phyloP scores from a whole-genome alignment of 2,888 invertebrate species.

The Sphinx pinastri region DNA sequence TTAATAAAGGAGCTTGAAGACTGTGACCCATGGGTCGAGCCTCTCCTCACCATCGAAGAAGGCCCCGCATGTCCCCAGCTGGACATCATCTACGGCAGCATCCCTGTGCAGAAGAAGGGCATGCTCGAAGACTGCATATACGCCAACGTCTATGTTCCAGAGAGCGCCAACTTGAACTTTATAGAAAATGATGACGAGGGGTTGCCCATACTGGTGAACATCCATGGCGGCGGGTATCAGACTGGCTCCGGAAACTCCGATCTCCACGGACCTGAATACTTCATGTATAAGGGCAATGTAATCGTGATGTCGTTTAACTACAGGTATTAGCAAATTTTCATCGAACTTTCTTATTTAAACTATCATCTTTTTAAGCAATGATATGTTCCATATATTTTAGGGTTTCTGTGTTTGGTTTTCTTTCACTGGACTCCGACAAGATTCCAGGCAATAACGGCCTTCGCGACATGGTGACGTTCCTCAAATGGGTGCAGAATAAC shows the following conservation, averaged over 20 bases:
- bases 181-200: not conserved
- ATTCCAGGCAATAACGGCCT: conserved; percentile 76
- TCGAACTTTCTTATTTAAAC: not conserved
- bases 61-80: conserved; percentile 83
- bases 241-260: conserved; percentile 40
- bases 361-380: not conserved
- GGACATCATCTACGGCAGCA: conserved; percentile 50
- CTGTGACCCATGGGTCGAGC: conserved; percentile 68
- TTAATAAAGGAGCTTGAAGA: conserved; percentile 42
- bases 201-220: conserved; percentile 40
- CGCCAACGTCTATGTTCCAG: conserved; percentile 42
- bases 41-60: conserved; percentile 79
- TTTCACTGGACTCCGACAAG: conserved; percentile 61
- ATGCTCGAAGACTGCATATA: conserved; percentile 53
- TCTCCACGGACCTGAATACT: conserved; percentile 40
- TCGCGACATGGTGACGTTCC: conserved; percentile 68
- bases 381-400: not conserved
- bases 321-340: conserved; percentile 27
- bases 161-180: not conserved
- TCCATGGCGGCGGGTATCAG: conserved; percentile 44
- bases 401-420: conserved; percentile 65
- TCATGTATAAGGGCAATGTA: conserved; percentile 36
- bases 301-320: conserved; percentile 43
- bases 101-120: conserved; percentile 37
- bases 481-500: conserved; percentile 71